Base-by-base conservation (phyloP, 2,797 vertebrate species). In the Diplodus sargus region DNA sequence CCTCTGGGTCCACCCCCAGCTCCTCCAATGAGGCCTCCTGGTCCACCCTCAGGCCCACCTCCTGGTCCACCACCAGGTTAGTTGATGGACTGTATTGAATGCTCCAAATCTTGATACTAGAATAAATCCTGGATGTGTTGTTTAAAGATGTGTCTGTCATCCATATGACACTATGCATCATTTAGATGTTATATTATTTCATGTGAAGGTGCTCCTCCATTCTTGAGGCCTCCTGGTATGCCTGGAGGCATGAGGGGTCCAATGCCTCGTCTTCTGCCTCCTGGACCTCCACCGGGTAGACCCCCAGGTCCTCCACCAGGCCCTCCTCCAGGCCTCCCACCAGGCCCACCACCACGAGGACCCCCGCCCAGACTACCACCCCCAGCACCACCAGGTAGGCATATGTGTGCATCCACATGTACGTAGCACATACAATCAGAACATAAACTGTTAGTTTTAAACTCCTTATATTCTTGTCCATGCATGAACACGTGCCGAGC, bases 31-130 rank as follows among this genome's bases (percentile, higher is more conserved):
- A 95, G 98, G 73, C 98, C 98, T 8, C 98, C 98, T 22, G 98
- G 98, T 17, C 98, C 98, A 25, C 98, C 97, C 0, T 97, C 98
- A 0, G 97, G 97, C 53, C 97, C 96, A 20, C 98, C 98, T 69
- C 98, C 98, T 22, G 98, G 97, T 0, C 98, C 98, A 43, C 98
- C 98, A 45, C 98, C 98, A 85, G 98, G 98, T 97, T 57, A 90
- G 90, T 80, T 18, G 17, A 49, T 52, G 23, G 23, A 47, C 11
- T 45, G 8, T 34, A 34, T 34, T 34, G 4, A 0, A 0, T 14
- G 2, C 3, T 43, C 47, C 20, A 30, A 10, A 14, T 72, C 7
- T 56, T 0, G 20, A 56, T 20, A 58, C 6, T 22, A 23, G 5
- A 77, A 43, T 61, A 56, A 58, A 65, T 49, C 54, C 45, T 2